Evolutionary conservation across 2,888 invertebrate species (phyloP).

Genomic region (Caenorhabditis sp.): DNA sequence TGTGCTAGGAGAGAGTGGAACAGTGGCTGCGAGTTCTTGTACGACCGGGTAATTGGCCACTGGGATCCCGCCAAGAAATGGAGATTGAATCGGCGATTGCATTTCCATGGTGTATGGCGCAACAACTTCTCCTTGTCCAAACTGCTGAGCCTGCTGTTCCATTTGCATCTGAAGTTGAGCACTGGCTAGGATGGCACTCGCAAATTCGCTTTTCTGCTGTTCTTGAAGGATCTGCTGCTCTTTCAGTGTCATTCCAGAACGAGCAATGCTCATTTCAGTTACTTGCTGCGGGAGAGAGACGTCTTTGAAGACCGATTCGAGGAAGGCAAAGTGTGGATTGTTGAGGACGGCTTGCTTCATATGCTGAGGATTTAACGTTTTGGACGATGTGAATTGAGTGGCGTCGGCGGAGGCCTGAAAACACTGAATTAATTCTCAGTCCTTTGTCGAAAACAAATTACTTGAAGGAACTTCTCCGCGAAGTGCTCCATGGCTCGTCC

Average conservation of each 20-base stretch:
- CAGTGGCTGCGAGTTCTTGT: conserved; percentile 37
- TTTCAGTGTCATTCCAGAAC: conserved; percentile 32
- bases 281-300: conserved; percentile 51
- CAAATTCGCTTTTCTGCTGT: conserved; percentile 50
- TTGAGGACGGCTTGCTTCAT: conserved; percentile 77
- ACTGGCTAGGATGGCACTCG: conserved; percentile 41
- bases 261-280: conserved; percentile 28
- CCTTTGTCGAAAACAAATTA: no score
- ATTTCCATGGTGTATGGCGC: not conserved
- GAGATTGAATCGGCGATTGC: conserved; percentile 8
- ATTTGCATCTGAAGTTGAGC: conserved; percentile 46
- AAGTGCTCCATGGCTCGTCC: conserved; percentile 83
- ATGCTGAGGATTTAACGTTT: conserved; percentile 80
- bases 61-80: conserved; percentile 20
- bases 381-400: conserved; percentile 63
- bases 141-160: conserved; percentile 9
- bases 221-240: conserved; percentile 51
- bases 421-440: not conserved
- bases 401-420: conserved; percentile 66
- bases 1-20: conserved; percentile 46
- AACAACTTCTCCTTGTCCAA: conserved; percentile 7
- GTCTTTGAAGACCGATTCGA: conserved; percentile 76
- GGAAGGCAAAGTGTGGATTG: conserved; percentile 77
- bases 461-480: conserved; percentile 80
- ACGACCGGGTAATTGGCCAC: conserved; percentile 31